Base-by-base conservation (phyloP, 1,140 invertebrate species). In the Papilio polytes region DNA sequence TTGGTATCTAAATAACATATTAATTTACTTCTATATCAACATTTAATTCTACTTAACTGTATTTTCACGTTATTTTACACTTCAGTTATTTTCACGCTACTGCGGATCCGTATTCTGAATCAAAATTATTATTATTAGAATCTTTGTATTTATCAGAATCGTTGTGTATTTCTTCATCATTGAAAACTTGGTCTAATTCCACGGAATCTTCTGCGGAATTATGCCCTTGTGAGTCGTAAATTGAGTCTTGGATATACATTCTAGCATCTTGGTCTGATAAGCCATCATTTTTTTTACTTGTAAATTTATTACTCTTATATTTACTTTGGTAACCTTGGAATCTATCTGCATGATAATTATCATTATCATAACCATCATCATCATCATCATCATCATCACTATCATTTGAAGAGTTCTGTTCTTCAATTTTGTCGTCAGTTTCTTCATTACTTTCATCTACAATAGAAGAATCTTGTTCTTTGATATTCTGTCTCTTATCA, bases 61-160 rank as follows among this genome's bases (percentile, higher is more conserved):
- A 36, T 15, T 18, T 4, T 10, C 15, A n/a, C 48, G 3, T 70
- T 22, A 56, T 41, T 63, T 66, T 70, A 22, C 22, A n/a, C 15
- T 26, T 48, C 22, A 36, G 6, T 36, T 36, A 9, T 9, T 22
- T 56, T 18, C 20, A 66, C 59, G 88, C 91, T 80, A 92, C 85
- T 31, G 91, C 84, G 26, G 84, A 83, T 76, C 51, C 84, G 59
- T 92, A 89, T 44, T 92, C 89, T 31, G 76, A 41, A 78, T 94
- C 89, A 74, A 88, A 86, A 81, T 86, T 80, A 78, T 91, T 93
- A 48, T 93, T 93, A 84, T 92, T 93, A 6, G 80, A 79, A 51
- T 91, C 91, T 72, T 83, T 89, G 66, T 83, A 83, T 22, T 85
- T 87, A 46, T 81, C 78, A 48, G 41, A 22, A 51, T 86, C 81